A percentile compares a stretch with the other conserved stretches of the same genome.
Evolutionary conservation across 2,888 invertebrate species (phyloP).

Genomic region (Leuctra nigra): DNA sequence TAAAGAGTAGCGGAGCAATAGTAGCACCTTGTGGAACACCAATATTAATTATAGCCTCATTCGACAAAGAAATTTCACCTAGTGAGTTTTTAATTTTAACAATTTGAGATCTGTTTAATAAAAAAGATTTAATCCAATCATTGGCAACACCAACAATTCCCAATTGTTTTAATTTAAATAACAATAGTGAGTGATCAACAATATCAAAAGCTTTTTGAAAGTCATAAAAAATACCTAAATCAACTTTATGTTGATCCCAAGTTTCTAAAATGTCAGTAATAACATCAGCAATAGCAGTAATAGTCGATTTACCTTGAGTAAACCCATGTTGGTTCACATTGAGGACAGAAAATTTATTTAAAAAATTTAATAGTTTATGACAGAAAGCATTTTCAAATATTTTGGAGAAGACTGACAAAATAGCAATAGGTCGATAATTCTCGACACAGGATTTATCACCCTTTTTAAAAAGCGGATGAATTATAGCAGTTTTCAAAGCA

Average conservation of each 20-base stretch:
- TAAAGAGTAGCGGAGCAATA: background rate
- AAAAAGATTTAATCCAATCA: background rate
- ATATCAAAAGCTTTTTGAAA: background rate
- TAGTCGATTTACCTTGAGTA: background rate
- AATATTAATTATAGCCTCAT: background rate
- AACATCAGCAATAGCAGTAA: background rate
- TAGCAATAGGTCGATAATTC: conserved; percentile 2
- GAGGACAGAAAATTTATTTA: background rate
- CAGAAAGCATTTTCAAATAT: conserved; percentile 1
- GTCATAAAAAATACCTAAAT: background rate
- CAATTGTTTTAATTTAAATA: background rate
- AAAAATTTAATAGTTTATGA: background rate
- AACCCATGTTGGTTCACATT: background rate
- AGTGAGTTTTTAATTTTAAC: background rate
- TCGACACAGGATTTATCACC: background rate
- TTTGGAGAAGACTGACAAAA: conserved; percentile 2
- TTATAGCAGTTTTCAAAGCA: background rate
- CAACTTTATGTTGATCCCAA: background rate
- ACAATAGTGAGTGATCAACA: background rate
- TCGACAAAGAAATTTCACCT: background rate
- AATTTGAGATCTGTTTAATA: background rate
- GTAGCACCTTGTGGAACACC: background rate
- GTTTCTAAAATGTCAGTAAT: background rate
- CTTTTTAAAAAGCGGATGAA: background rate
- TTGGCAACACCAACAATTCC: background rate